These are phyloP conservation scores for Saccopteryx leptura DNA, from an alignment of 2,113 vertebrate genomes.

Conservation along the genomic window DNA sequence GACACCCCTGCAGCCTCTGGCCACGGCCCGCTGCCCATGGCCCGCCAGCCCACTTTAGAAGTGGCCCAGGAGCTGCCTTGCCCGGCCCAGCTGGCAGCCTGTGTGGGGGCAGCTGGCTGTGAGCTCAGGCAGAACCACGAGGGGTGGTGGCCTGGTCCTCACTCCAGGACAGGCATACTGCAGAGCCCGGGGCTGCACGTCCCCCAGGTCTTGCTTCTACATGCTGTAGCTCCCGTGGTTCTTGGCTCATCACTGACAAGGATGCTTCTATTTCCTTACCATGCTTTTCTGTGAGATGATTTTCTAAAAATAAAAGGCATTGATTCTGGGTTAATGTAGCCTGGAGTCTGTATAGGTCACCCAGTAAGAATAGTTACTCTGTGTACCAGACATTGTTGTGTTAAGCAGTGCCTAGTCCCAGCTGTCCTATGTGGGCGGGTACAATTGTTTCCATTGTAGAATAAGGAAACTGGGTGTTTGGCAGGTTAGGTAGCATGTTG, in stretches of 20 bases:
- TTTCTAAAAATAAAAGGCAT: conserved; percentile 63
- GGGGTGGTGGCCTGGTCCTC: background rate
- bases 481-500: background rate
- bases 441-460: background rate
- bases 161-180: background rate
- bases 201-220: background rate
- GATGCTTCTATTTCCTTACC: background rate
- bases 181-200: background rate
- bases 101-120: background rate
- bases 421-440: background rate
- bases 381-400: accelerated
- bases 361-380: background rate
- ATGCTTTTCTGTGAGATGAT: background rate
- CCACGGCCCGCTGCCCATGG: background rate
- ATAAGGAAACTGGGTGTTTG: background rate
- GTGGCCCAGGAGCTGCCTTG: background rate
- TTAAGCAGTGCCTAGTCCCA: accelerated
- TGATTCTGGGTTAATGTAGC: background rate
- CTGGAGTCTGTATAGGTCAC: background rate
- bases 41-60: background rate
- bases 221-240: too few relatives aligned
- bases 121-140: background rate
- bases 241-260: background rate
- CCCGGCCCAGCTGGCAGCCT: background rate
- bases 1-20: background rate